Conservation (phyloP, 2,797 vertebrate genomes). For the Leptatherina wallacei region DNA sequence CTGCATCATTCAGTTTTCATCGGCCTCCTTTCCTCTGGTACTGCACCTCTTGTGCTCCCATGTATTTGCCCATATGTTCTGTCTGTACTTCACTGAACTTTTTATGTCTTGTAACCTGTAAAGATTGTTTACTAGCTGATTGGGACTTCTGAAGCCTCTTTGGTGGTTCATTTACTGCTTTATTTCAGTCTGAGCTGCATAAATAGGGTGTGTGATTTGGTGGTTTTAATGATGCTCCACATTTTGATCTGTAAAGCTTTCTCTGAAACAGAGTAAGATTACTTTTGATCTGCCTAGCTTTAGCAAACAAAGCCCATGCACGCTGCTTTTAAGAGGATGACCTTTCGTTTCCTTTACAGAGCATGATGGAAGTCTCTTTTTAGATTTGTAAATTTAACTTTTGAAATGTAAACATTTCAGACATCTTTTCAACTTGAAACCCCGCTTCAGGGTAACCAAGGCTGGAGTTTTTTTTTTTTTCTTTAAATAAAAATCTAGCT, state of each 20-base stretch:
- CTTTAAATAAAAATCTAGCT: conserved; percentile 3
- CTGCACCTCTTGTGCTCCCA: not conserved
- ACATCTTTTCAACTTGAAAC: not conserved
- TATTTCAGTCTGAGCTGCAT: not conserved
- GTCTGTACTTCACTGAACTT: not conserved
- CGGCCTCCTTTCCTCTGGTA: too few species aligned
- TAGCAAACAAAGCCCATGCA: not conserved
- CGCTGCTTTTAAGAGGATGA: not conserved
- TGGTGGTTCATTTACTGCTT: not conserved
- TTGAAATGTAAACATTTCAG: not conserved
- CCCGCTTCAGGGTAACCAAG: conserved; percentile 1
- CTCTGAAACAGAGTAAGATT: conserved; percentile 9
- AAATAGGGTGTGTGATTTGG: not conserved
- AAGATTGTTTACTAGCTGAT: not conserved
- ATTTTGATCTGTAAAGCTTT: not conserved
- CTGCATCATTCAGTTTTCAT: too few species aligned
- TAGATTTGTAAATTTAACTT: not conserved
- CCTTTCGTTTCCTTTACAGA: not conserved
- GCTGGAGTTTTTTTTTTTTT: not conserved
- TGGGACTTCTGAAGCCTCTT: not conserved
- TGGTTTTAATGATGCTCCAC: not conserved
- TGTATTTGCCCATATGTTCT: not conserved
- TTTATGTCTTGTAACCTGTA: not conserved
- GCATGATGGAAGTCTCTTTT: not conserved
- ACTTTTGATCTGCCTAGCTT: not conserved